Evolutionary conservation across 2,113 vertebrate species (phyloP).

Genomic region (Neopipo cinnamomea): DNA sequence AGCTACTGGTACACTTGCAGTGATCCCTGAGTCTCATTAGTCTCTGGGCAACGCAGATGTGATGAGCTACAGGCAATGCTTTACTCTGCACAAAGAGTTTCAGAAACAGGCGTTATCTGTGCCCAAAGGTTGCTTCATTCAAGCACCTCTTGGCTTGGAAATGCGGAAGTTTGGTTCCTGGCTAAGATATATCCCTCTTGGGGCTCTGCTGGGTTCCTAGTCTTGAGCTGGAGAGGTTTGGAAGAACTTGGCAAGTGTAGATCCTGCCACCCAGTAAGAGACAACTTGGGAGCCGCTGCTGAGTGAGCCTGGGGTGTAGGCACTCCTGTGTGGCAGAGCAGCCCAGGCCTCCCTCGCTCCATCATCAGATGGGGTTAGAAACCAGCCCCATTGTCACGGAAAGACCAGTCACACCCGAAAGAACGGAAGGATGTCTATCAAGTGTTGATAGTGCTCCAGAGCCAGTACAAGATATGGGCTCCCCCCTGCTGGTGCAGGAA

Average conservation of each 20-base stretch:
- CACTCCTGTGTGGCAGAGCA: not conserved
- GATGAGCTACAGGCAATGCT: not conserved
- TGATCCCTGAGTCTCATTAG: not conserved
- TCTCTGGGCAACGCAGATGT: not conserved
- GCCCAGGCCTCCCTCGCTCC: not conserved
- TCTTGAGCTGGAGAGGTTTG: not conserved
- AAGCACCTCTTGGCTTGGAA: not conserved
- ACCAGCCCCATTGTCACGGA: not conserved
- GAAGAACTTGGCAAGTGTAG: not conserved
- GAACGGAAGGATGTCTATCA: not conserved
- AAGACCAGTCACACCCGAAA: not conserved
- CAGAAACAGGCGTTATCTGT: not conserved
- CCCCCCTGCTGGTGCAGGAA: not conserved
- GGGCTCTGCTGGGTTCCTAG: not conserved
- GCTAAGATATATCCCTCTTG: not conserved
- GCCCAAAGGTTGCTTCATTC: not conserved
- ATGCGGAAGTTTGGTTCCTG: not conserved
- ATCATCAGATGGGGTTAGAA: not conserved
- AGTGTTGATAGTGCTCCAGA: not conserved
- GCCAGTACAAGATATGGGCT: accelerated
- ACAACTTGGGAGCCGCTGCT: not conserved
- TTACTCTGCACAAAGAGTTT: not conserved
- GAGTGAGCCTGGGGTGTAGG: not conserved
- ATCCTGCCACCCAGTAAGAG: not conserved
- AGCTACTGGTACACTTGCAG: not conserved